Percentiles rank a stretch among this genome's conserved stretches.
These are phyloP conservation scores for Lordiphosa mommai DNA, from an alignment of 1,140 invertebrate species.

Conservation along the genomic window DNA sequence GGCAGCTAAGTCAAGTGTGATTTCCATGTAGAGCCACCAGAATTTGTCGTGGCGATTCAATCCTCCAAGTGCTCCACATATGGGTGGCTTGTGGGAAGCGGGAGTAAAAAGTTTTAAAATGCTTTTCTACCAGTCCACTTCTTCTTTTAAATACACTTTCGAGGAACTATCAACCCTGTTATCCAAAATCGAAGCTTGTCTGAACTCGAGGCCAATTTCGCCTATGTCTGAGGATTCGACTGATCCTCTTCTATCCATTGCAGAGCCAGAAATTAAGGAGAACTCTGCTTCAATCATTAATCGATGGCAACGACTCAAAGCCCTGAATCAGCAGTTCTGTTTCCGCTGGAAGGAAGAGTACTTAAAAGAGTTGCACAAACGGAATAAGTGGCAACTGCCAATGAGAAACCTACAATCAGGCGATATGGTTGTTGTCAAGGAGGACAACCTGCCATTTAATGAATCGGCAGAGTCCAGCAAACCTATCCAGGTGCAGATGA, in stretches of 20 bases:
- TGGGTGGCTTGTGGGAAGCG: no score
- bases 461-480: no score
- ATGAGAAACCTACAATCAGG: no score
- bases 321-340: conserved; percentile 3
- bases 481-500: no score
- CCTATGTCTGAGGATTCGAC: conserved; percentile 21
- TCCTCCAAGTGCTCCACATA: background rate
- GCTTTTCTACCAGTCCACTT: background rate
- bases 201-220: no score
- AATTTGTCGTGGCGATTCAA: background rate
- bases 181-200: background rate
- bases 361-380: conserved; percentile 7
- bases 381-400: no score
- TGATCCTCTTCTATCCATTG: conserved; percentile 21
- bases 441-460: no score
- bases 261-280: background rate
- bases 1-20: no score
- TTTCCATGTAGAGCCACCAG: background rate
- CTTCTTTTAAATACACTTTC: conserved; percentile 3
- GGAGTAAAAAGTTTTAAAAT: conserved; percentile 2
- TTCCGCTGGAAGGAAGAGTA: conserved; percentile 10
- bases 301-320: background rate
- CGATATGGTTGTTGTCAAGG: no score
- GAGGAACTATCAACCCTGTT: conserved; percentile 1
- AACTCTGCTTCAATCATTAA: background rate